phyloP scores from a whole-genome alignment of 2,797 vertebrate species.

The Gymnothorax javanicus region DNA sequence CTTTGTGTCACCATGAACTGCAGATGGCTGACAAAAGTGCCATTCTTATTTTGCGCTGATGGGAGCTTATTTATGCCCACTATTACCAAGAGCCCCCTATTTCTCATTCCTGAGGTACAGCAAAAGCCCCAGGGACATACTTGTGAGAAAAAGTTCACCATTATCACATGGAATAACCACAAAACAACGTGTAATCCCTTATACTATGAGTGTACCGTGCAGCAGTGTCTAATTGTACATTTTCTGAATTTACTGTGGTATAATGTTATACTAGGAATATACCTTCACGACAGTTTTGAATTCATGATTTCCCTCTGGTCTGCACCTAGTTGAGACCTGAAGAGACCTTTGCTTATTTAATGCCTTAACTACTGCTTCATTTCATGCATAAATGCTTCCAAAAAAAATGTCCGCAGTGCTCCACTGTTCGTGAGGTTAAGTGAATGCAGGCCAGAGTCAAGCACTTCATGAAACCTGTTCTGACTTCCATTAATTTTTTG shows the following conservation, averaged over 20 bases:
- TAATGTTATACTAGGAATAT: neutral
- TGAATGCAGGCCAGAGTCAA: constrained; percentile 7
- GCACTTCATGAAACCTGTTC: constrained; percentile 5
- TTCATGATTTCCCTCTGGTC: neutral
- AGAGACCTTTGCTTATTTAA: neutral
- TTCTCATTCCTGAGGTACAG: constrained; percentile 13
- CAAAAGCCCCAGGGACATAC: neutral
- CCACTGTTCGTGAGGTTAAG: neutral
- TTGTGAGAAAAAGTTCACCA: neutral
- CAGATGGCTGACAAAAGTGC: constrained; percentile 18
- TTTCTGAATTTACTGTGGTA: neutral
- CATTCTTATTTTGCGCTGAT: constrained; percentile 22
- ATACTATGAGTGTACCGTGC: neutral
- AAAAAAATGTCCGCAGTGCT: neutral
- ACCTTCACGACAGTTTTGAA: neutral
- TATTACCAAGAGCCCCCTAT: constrained; percentile 10
- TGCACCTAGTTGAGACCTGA: neutral
- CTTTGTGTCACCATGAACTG: constrained; percentile 8
- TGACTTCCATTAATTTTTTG: constrained; percentile 3
- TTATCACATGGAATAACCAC: neutral
- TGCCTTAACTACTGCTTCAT: neutral
- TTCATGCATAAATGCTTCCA: neutral
- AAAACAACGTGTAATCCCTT: neutral
- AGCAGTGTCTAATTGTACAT: neutral
- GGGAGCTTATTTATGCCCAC: constrained; percentile 20